Base-by-base conservation (phyloP, 2,113 vertebrate species). In the Vireo altiloquus region DNA sequence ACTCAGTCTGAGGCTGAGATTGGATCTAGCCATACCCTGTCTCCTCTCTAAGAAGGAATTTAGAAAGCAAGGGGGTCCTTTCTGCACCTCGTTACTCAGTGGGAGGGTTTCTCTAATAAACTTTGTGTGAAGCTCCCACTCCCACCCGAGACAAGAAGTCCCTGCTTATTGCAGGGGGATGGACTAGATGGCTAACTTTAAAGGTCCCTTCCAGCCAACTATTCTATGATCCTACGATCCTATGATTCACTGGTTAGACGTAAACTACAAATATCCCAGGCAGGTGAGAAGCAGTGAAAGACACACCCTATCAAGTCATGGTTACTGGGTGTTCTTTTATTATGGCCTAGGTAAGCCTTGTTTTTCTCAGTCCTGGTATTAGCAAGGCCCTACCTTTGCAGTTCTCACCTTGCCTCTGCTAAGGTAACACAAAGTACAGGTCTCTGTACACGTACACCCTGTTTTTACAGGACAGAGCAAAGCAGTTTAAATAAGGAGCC, bases 281-380 rank as follows among this genome's bases (percentile, higher is more conserved):
- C 31, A 80, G 46, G 20, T 27, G 25, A 37, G 28, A 70, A 75
- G 57, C 28, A 61, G n/a, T 20, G 14, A 25, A 31, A 63, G 49
- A 53, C 5, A 1, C 7, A 0, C 19, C 49, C 64, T 37, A 28
- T 30, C 23, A 66, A 13, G 42, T 53, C 42, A 57, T 4, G 0
- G 39, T 53, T 44, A 65, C 52, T 35, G 25, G 46, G 18, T 1
- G 4, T 49, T 39, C 42, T 84, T 71, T 63, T 53, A 42, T 71
- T 37, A 49, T 3, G 7, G 46, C 28, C 20, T 31, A 33, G 39
- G 33, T 81, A 69, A 83, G 16, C 20, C 49, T 54, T 2, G 0
- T 79, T 85, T 60, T 91, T 87, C 60, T 14, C 44, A 39, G 30
- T 19, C 24, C 13, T 39, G 18, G 39, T 44, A 56, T 30, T 60